Base-by-base conservation (phyloP, 2,797 vertebrate genomes). In the Phylloscopus collybita region DNA sequence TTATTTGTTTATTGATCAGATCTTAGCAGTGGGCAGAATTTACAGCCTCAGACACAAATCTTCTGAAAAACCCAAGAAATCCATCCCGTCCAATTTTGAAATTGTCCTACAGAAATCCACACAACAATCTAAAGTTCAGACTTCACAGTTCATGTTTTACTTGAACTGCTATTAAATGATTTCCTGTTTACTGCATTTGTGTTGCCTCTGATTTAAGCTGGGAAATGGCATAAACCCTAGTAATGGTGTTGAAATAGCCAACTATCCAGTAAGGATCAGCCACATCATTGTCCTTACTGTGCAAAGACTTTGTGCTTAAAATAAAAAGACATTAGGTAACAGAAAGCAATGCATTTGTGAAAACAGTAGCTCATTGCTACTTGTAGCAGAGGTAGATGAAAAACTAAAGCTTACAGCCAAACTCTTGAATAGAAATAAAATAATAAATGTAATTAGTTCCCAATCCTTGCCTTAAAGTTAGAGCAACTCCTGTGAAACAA, bases 261-360 rank as follows among this genome's bases (percentile, higher is more conserved):
- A 4, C 22, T 49, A 2, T 42, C 13, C 61, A 51, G 30, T 22
- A 65, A 69, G 23, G 21, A 65, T 83, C 38, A 80, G 42, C 25
- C 11, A 11, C 6, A 5, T 27, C 23, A 19, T 44, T 0, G 0
- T 40, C 17, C n/a, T 93, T 49, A 62, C 40, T 87, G 14, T 80
- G 34, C 57, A 73, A 73, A 85, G 60, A 42, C 53, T 84, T 40
- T 1, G 1, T 61, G 30, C 21, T 45, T 60, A n/a, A 81, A 93
- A 67, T 49, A 23, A 62, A 44, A 80, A 82, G 27, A 10, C 22
- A 49, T 5, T 13, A 36, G 19, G 17, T 40, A 47, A 47, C 11
- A 14, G 38, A 62, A 54, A 91, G 9, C 19, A 57, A 47, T 34
- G 26, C 57, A 36, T 56, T 75, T 66, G n/a, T 72, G n/a, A 65